These are phyloP conservation scores for Pterobdella sp. DNA, from an alignment of 2,888 invertebrate species.

Conservation along the genomic window DNA sequence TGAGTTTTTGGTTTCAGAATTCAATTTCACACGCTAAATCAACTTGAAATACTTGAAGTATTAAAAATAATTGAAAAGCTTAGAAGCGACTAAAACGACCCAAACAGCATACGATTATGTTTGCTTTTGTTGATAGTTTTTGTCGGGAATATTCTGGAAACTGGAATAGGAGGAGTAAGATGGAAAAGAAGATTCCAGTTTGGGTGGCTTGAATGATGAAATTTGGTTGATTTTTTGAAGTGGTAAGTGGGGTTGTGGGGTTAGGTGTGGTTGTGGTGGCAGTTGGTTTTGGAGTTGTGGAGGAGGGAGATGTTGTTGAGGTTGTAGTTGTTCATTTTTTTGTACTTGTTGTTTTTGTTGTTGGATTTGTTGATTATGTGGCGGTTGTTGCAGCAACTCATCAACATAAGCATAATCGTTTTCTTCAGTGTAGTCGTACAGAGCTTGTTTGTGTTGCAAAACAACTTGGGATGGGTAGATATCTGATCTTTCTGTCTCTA, in stretches of 20 bases:
- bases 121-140: constrained; percentile 16
- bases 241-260: background rate
- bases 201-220: background rate
- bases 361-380: background rate
- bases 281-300: constrained; percentile 4
- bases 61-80: too few species aligned
- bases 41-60: too few species aligned
- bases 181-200: background rate
- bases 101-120: background rate
- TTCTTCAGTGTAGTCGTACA: constrained; percentile 19
- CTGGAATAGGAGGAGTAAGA: constrained; percentile 6
- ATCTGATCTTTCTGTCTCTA: background rate
- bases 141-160: too few species aligned
- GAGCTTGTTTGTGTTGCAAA: background rate
- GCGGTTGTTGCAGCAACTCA: constrained; percentile 20
- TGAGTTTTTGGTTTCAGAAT: too few species aligned
- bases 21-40: too few species aligned
- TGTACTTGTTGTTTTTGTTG: background rate
- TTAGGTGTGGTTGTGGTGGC: background rate
- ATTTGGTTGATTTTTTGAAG: background rate
- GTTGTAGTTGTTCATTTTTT: background rate
- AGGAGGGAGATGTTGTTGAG: background rate
- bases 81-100: background rate
- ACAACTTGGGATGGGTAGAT: background rate
- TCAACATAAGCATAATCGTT: constrained; percentile 28